Base-by-base conservation (phyloP, 1,140 invertebrate genomes). In the Lucilia cuprina region DNA sequence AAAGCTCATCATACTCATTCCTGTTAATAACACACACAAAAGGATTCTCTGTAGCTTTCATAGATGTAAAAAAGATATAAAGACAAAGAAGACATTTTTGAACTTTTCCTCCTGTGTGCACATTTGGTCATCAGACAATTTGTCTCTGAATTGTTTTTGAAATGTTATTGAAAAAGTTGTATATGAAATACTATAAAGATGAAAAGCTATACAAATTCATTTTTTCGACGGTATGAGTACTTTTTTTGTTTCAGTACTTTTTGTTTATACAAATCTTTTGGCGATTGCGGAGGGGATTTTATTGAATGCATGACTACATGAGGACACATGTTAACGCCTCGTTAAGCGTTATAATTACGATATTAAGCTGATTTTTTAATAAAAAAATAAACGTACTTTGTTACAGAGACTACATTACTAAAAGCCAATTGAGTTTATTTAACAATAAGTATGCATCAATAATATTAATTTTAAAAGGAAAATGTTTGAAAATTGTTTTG, bases 291-390 rank as follows among this genome's bases (percentile, higher is more conserved):
- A 2, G 21, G 19, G 19, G 65, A 70, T 70, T 70, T 70, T 21
- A 0, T 70, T 70, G 19, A 70, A 70, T 70, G 65, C 65, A 17
- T 77, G 75, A 35, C 12, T 77, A 35, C 30, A 47, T 25, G 41
- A 41, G 5, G 80, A 82, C 80, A 82, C 21, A 82, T 82, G 80
- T 82, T 82, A 82, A 82, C 80, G 80, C 80, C 80, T 82, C 35
- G 80, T 82, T 82, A 49, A 49, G 25, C 80, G 80, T 60, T 49
- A 82, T 82, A 82, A 82, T 82, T 82, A 82, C 50, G 47, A 35
- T 47, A 47, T 70, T 70, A 70, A 70, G 65, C 65, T 70, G n/a
- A 70, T 70, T 70, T 70, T 60, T 60, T 19, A 14, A n/a, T 35
- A 17, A 12, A 34, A 35, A 47, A 77, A 35, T 14, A 77, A 77